These are phyloP conservation scores for Camelus bactrianus DNA, from an alignment of 2,113 vertebrate species.

Conservation along the genomic window DNA sequence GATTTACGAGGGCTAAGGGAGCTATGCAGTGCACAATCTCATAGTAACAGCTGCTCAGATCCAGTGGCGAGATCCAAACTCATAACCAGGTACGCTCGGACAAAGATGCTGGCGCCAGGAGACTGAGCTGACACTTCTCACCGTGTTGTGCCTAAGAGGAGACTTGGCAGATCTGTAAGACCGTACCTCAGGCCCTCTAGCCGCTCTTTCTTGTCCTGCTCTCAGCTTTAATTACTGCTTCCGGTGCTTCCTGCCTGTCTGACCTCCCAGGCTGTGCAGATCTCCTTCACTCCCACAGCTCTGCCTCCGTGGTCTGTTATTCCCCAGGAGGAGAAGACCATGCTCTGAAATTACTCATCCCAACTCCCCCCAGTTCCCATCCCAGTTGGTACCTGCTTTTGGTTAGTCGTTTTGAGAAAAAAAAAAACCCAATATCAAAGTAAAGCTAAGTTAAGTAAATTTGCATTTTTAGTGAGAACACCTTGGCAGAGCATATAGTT, in stretches of 20 bases:
- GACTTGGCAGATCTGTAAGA: not conserved
- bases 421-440: not conserved
- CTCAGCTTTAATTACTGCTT: not conserved
- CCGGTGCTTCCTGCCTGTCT: not conserved
- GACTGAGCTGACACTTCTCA: not conserved
- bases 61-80: not conserved
- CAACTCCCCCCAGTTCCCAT: not conserved
- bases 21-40: not conserved
- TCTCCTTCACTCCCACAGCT: not conserved
- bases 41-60: not conserved
- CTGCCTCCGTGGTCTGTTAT: not conserved
- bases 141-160: accelerated
- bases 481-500: not conserved
- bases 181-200: not conserved
- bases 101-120: not conserved
- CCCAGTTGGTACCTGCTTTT: not conserved
- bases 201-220: not conserved
- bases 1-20: not conserved
- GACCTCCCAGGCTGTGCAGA: not conserved
- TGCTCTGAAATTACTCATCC: not conserved
- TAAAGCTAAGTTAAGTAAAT: not conserved
- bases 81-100: not conserved
- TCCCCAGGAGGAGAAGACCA: not conserved
- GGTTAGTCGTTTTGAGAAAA: not conserved
- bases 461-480: constrained; percentile 25